Conservation (phyloP, 1,140 invertebrate species). For the Hestina assimilis region DNA sequence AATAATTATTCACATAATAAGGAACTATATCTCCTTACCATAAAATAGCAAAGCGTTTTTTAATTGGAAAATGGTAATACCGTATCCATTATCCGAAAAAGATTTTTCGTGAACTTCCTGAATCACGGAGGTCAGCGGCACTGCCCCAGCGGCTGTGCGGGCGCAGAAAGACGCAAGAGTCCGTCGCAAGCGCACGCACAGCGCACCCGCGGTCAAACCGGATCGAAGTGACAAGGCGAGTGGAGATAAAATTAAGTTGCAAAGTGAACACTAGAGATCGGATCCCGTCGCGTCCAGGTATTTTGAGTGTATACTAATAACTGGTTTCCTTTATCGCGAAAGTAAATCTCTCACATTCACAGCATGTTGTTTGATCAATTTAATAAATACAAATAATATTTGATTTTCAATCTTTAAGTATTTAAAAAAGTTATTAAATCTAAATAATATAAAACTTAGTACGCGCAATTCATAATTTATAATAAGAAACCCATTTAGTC, state of each 20-base stretch:
- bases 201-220: conserved; percentile 9
- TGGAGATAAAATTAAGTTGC: conserved; percentile 36
- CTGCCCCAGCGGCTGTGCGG: conserved; percentile 30
- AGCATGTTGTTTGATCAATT: neutral
- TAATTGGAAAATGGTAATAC: conserved; percentile 14
- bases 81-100: conserved; percentile 51
- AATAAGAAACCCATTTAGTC: too few relatives aligned
- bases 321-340: conserved; percentile 42
- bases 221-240: conserved; percentile 34
- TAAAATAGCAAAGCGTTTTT: neutral
- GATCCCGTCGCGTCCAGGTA: conserved; percentile 39
- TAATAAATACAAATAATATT: too few relatives aligned
- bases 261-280: conserved; percentile 27
- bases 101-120: conserved; percentile 35
- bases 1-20: conserved; percentile 8
- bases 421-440: too few relatives aligned
- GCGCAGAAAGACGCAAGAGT: conserved; percentile 35
- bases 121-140: conserved; percentile 46
- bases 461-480: too few relatives aligned
- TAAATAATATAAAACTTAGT: too few relatives aligned
- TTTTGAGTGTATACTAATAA: conserved; percentile 41
- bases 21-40: conserved; percentile 1
- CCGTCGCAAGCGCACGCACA: conserved; percentile 29
- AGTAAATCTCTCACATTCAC: neutral
- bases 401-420: too few relatives aligned